Base-by-base conservation (phyloP, 2,888 invertebrate species). In the Folsomia candida region DNA sequence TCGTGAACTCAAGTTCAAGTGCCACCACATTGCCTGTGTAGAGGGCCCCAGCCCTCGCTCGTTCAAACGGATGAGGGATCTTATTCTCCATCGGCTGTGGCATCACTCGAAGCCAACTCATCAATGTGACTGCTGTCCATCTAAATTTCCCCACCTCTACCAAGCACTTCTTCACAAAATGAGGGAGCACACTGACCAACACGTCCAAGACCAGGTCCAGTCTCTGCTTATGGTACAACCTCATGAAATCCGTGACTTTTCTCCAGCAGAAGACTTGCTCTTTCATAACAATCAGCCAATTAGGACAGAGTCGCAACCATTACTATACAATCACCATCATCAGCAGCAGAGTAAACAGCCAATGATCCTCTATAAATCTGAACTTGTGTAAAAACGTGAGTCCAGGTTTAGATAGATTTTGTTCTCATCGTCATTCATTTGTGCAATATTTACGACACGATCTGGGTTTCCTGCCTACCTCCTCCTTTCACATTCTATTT, bases 101-200 rank as follows among this genome's bases (percentile, higher is more conserved):
- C 83, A 84, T 70, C 87, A 87, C 80, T 79, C 80, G 47, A 80
- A 81, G 72, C 82, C 81, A 73, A 79, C 80, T 61, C 85, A 84
- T 78, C 81, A 82, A 71, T 86, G 86, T 79, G 85, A 85, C 78
- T 85, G 85, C 76, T 86, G 86, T 80, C 83, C 82, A 75, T 81
- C 82, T 75, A 80, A 81, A 57, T 86, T 85, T 80, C 81, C 81
- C 51, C 85, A 86, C 80, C 82, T 84, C 75, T 86, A 86, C 78
- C 86, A 86, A 79, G 83, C 84, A 69, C 83, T 85, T 69, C 79
- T 86, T 67, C 86, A 86, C 79, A 77, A 78, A 69, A 65, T 75
- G 64, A 73, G 37, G 37, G 37, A 37, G 14, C 37, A 37, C 14
- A 4, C 37, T 14, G 37, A 37, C 6, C 6, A 37, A 9, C 37